phyloP scores from a whole-genome alignment of 1,140 invertebrate species.

The Antheraea mylitta region DNA sequence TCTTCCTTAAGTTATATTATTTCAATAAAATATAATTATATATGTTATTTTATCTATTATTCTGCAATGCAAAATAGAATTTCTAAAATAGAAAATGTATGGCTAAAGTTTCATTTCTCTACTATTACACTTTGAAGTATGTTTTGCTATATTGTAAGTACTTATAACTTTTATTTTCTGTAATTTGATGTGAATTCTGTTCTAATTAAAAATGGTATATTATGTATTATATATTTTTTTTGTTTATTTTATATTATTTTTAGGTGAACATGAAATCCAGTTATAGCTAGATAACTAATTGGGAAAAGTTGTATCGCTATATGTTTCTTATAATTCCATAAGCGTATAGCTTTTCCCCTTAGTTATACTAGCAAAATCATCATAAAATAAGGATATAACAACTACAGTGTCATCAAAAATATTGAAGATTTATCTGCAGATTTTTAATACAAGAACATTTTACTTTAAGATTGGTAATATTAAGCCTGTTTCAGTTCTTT shows the following conservation, averaged over 20 bases:
- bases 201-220: background rate
- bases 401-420: background rate
- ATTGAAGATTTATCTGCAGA: constrained; percentile 3
- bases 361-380: constrained; percentile 45
- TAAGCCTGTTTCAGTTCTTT: background rate
- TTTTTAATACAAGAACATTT: background rate
- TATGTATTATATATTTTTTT: background rate
- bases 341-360: constrained; percentile 98
- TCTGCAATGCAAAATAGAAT: too few relatives aligned
- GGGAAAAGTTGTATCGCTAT: constrained; percentile 93
- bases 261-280: constrained; percentile 30
- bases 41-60: too few relatives aligned
- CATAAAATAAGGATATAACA: background rate
- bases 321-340: constrained; percentile 85
- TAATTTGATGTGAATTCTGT: too few relatives aligned
- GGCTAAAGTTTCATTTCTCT: too few relatives aligned
- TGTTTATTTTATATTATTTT: constrained; percentile 3
- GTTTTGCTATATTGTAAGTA: too few relatives aligned
- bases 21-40: too few relatives aligned
- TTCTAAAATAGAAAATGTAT: too few relatives aligned
- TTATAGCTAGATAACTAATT: constrained; percentile 72
- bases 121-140: too few relatives aligned
- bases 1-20: too few relatives aligned
- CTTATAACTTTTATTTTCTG: too few relatives aligned
- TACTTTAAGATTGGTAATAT: background rate